Evolutionary conservation across 2,888 invertebrate species (phyloP).

Genomic region (Epistrophe eligans): DNA sequence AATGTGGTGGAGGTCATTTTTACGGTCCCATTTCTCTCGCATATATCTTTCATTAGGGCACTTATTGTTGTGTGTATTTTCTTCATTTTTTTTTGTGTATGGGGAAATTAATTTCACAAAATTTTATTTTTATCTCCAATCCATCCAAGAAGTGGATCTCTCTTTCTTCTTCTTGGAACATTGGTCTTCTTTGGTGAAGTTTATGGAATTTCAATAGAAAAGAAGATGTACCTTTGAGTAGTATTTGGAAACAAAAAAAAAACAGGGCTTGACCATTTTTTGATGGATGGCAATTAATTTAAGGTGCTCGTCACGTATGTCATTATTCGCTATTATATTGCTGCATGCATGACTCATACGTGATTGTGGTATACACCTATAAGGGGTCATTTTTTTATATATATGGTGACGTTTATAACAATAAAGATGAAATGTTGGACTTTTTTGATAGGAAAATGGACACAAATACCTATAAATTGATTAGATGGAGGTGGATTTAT

Average conservation of each 20-base stretch:
- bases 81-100: background rate
- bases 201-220: slow-evolving; percentile 57
- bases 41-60: slow-evolving; percentile 48
- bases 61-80: slow-evolving; percentile 35
- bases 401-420: slow-evolving; percentile 61
- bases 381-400: slow-evolving; percentile 29
- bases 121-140: slow-evolving; percentile 45
- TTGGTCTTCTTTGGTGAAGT: background rate
- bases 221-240: slow-evolving; percentile 16
- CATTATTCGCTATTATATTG: slow-evolving; percentile 72
- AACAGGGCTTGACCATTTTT: slow-evolving; percentile 49
- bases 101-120: slow-evolving; percentile 74
- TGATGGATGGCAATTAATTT: slow-evolving; percentile 73
- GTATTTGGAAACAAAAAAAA: background rate
- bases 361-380: slow-evolving; percentile 43
- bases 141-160: background rate
- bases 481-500: slow-evolving; percentile 53
- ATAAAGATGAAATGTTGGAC: slow-evolving; percentile 34
- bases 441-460: slow-evolving; percentile 4
- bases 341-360: slow-evolving; percentile 66
- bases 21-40: slow-evolving; percentile 31
- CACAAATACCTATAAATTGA: slow-evolving; percentile 38
- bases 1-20: slow-evolving; percentile 28
- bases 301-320: slow-evolving; percentile 71
- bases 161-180: slow-evolving; percentile 57